Evolutionary conservation across 2,888 invertebrate species (phyloP).

Genomic region (Chromoteleia sp.): DNA sequence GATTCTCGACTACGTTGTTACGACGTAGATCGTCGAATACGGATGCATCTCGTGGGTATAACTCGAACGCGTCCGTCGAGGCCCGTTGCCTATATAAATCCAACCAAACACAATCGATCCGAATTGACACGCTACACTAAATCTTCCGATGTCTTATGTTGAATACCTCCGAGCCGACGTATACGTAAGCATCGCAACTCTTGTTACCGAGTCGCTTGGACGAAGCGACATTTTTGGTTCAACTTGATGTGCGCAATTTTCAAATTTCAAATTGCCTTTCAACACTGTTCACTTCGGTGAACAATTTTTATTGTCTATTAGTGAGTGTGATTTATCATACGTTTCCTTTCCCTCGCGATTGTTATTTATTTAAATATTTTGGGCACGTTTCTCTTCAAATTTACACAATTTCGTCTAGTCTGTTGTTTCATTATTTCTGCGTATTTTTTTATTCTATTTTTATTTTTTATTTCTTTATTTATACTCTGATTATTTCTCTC

Average conservation of each 20-base stretch:
- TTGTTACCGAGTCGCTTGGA: slow-evolving; percentile 11
- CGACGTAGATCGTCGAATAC: slow-evolving; percentile 62
- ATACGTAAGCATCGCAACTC: slow-evolving; percentile 24
- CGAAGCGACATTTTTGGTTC: slow-evolving; percentile 9
- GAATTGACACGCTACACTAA: slow-evolving; percentile 63
- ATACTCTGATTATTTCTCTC: too few species aligned
- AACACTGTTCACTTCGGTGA: too few species aligned
- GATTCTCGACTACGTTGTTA: slow-evolving; percentile 42
- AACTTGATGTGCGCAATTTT: too few species aligned
- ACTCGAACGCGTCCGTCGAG: slow-evolving; percentile 50
- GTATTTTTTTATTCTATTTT: too few species aligned
- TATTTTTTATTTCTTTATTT: too few species aligned
- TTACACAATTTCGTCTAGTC: too few species aligned
- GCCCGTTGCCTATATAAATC: slow-evolving; percentile 62
- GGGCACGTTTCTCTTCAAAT: too few species aligned
- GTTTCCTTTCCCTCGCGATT: too few species aligned
- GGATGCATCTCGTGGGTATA: slow-evolving; percentile 64
- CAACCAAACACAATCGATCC: slow-evolving; percentile 64
- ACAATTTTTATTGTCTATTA: too few species aligned
- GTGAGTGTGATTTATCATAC: too few species aligned
- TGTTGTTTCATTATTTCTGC: too few species aligned
- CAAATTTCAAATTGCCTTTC: not conserved
- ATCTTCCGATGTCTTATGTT: slow-evolving; percentile 56
- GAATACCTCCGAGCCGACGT: slow-evolving; percentile 18
- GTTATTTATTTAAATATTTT: too few species aligned